These are phyloP conservation scores for Nothocercus julius DNA, from an alignment of 2,113 vertebrate genomes.

Conservation along the genomic window DNA sequence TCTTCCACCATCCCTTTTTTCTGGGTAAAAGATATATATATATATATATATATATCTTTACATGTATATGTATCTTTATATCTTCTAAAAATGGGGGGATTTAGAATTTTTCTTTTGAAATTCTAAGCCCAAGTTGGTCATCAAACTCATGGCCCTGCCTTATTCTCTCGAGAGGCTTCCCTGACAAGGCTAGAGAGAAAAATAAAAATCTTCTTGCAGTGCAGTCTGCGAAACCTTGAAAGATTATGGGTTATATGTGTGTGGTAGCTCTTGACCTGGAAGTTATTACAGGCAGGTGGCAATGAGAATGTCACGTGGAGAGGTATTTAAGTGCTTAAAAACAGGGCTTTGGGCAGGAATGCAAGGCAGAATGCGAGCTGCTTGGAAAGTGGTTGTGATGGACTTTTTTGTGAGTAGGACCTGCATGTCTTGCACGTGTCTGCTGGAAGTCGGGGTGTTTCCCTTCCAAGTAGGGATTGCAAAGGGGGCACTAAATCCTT, in stretches of 20 bases:
- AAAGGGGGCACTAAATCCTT: background rate
- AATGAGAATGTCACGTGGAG: background rate
- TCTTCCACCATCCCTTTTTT: background rate
- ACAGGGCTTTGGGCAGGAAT: background rate
- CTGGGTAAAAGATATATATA: too few relatives aligned
- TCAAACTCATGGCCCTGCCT: background rate
- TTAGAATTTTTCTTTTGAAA: background rate
- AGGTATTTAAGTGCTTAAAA: background rate
- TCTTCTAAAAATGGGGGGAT: background rate
- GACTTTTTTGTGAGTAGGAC: background rate
- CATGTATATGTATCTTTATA: background rate
- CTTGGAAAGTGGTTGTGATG: background rate
- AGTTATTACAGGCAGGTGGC: background rate
- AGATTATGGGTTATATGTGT: background rate
- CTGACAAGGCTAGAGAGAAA: background rate
- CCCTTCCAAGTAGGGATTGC: background rate
- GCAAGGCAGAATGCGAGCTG: background rate
- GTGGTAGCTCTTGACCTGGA: background rate
- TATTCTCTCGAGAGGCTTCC: background rate
- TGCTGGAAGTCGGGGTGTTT: background rate
- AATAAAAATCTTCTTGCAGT: background rate
- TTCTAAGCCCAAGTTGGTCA: background rate
- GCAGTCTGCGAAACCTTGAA: background rate
- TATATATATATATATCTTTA: too few relatives aligned
- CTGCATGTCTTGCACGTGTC: background rate